These are phyloP conservation scores for Spongia lamella DNA, from an alignment of 37 sponge, comb jelly and placozoan genomes.

Conservation along the genomic window DNA sequence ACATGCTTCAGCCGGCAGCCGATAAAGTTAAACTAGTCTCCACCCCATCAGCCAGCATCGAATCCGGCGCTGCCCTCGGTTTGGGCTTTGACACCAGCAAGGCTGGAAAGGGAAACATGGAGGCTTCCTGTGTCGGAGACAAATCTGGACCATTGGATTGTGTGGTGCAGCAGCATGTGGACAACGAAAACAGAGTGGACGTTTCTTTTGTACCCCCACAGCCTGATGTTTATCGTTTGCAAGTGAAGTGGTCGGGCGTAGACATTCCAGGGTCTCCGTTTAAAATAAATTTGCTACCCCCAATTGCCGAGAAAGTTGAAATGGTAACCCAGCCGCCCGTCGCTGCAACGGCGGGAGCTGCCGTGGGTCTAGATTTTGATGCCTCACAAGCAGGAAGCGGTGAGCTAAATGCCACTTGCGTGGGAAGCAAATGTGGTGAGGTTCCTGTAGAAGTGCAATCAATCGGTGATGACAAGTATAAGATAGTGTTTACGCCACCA, in stretches of 20 bases:
- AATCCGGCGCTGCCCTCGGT: constrained; percentile 43
- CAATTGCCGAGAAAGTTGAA: constrained; percentile 41
- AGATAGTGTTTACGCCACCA: constrained; percentile 45
- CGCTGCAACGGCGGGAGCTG: constrained; percentile 50
- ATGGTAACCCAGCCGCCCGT: constrained; percentile 44
- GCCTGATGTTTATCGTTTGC: constrained; percentile 44
- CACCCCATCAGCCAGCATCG: constrained; percentile 26
- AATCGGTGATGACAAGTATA: background rate
- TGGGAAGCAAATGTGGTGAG: constrained; percentile 34
- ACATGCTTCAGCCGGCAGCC: constrained; percentile 32
- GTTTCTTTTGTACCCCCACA: constrained; percentile 23
- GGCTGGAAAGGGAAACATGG: constrained; percentile 65
- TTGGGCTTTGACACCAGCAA: constrained; percentile 40
- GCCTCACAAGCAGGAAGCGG: constrained; percentile 48
- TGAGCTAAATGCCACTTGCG: constrained; percentile 41
- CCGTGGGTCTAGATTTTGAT: constrained; percentile 36
- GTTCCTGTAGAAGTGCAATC: constrained; percentile 28
- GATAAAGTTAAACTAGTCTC: constrained; percentile 31
- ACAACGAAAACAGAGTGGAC: constrained; percentile 23
- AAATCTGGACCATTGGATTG: constrained; percentile 2
- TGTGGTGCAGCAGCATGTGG: constrained; percentile 22
- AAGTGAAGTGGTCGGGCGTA: constrained; percentile 40
- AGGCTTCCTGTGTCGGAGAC: constrained; percentile 35
- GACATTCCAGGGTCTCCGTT: constrained; percentile 61
- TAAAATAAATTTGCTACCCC: constrained; percentile 24